Evolutionary conservation across 2,888 invertebrate species (phyloP).

Genomic region (Microctonus aethiopoides): DNA sequence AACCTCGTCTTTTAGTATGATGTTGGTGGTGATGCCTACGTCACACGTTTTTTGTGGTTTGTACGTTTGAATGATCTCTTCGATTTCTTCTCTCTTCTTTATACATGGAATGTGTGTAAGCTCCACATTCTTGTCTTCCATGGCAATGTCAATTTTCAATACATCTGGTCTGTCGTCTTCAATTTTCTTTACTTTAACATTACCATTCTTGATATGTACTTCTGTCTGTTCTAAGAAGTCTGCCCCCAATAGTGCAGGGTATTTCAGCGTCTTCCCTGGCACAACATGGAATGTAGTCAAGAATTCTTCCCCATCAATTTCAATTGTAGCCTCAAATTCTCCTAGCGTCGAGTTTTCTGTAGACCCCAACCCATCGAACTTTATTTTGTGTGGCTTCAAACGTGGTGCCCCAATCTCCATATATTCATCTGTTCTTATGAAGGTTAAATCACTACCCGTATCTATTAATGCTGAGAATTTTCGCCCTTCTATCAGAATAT

Average conservation of each 20-base stretch:
- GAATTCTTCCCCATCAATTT: slow-evolving; percentile 27
- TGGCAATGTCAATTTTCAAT: slow-evolving; percentile 16
- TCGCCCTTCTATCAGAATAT: too few relatives aligned
- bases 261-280: slow-evolving; percentile 24
- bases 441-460: slow-evolving; percentile 32
- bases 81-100: too few relatives aligned
- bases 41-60: slow-evolving; percentile 29
- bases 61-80: slow-evolving; percentile 28
- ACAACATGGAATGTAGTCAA: slow-evolving; percentile 31
- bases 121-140: slow-evolving; percentile 12
- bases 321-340: slow-evolving; percentile 17
- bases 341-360: slow-evolving; percentile 26
- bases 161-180: background rate
- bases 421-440: slow-evolving; percentile 24
- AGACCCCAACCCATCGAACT: slow-evolving; percentile 25
- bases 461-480: slow-evolving; percentile 18
- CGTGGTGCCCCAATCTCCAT: slow-evolving; percentile 28
- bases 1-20: slow-evolving; percentile 41
- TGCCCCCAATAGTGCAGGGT: slow-evolving; percentile 33
- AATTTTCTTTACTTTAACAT: slow-evolving; percentile 16
- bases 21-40: slow-evolving; percentile 37
- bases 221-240: slow-evolving; percentile 34
- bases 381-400: background rate
- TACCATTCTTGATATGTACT: slow-evolving; percentile 20
- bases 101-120: slow-evolving; percentile 18